Evolutionary conservation across 2,888 invertebrate genomes (phyloP), one percentile per base, ranked within the genome.

Genomic region (Stramonita haemastoma): DNA sequence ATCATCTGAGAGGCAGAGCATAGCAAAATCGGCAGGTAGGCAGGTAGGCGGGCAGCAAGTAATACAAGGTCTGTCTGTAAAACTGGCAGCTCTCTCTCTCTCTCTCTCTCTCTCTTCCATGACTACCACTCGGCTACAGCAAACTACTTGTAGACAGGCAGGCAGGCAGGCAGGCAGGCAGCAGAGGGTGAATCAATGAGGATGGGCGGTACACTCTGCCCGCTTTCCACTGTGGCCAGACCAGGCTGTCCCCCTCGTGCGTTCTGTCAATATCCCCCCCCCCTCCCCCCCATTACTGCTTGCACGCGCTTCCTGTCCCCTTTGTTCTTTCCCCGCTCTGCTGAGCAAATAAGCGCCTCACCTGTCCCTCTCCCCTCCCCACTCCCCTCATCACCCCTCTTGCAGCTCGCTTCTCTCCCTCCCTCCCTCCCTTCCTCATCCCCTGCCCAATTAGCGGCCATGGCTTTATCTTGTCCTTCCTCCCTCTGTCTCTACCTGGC

Each of bases 271-370:
- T 36, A 84, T 46, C 46, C 46, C 2, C 46, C 46, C 46, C 46
- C 2, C 46, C 46, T 8, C 46, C 46, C 36, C 26, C 15, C 34
- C 56, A 26, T n/a, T 32, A 36, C 26, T 46, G 34, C 73, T 34
- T 66, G 66, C 70, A 57, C 73, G 66, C 46, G 56, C 34, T 57
- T 86, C 60, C 34, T 66, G 46, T 11, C 19, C 88, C 46, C 88
- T 88, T 88, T 66, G 88, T 83, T 88, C 60, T 88, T n/a, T 70
- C 32, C 19, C 57, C 87, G 79, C 87, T 79, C 87, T 22, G 56
- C 32, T 79, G 77, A 29, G 29, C 87, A 77, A 87, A 77, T 77
- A 87, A 79, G 73, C 66, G 19, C 32, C 84, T 79, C 79, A 79
- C 79, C 79, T 79, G 66, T 66, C 19, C 13, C 66, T 13, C 13